A percentile compares a stretch with the other conserved stretches of the same genome.
phyloP scores from a whole-genome alignment of 2,113 vertebrate species.

The Columba janthina region DNA sequence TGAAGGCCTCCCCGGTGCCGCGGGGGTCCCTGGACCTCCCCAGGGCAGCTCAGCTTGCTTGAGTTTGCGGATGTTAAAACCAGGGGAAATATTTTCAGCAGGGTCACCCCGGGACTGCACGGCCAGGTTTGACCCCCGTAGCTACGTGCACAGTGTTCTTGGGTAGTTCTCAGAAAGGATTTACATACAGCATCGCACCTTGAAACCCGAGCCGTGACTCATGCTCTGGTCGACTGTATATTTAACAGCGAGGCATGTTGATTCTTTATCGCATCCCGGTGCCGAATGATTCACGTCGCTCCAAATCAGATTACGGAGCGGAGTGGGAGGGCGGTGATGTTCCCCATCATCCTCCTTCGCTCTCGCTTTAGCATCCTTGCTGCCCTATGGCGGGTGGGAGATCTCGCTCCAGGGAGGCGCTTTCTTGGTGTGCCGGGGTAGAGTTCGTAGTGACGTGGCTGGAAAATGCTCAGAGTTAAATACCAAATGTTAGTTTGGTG shows the following conservation, averaged over 20 bases:
- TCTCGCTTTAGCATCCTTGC: background rate
- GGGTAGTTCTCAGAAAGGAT: constrained; percentile 35
- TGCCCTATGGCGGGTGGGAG: background rate
- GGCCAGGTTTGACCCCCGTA: background rate
- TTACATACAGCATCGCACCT: background rate
- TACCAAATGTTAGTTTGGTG: too few species aligned
- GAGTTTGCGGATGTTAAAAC: rapidly evolving
- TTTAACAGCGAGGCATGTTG: background rate
- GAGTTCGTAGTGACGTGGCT: background rate
- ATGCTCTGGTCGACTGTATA: background rate
- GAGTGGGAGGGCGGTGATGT: background rate
- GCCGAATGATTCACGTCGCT: background rate
- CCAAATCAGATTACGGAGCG: background rate
- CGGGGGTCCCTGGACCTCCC: rapidly evolving
- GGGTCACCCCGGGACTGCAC: background rate
- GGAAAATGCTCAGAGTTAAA: rapidly evolving
- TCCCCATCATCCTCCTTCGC: background rate
- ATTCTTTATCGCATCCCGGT: background rate
- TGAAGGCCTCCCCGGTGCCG: background rate
- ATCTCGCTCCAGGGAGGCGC: background rate
- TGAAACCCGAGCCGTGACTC: background rate
- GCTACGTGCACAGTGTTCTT: background rate
- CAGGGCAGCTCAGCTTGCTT: background rate
- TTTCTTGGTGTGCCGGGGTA: background rate
- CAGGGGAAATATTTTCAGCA: rapidly evolving